These are phyloP conservation scores for Drosophila seguyi DNA, from an alignment of 1,140 invertebrate genomes.

Conservation along the genomic window DNA sequence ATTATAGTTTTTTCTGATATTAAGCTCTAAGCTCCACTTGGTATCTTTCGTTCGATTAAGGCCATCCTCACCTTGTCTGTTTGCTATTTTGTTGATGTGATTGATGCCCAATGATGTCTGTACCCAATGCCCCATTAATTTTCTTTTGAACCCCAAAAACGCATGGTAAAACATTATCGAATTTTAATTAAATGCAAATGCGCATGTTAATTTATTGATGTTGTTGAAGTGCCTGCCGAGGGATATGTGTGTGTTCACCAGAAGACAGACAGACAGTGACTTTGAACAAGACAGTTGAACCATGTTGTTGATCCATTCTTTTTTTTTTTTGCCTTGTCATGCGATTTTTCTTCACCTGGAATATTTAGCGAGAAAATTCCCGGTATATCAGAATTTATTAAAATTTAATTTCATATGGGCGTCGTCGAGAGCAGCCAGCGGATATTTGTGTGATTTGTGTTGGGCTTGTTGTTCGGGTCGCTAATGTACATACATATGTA, in stretches of 20 bases:
- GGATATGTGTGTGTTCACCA: conserved; percentile 5
- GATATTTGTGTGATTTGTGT: conserved; percentile 54
- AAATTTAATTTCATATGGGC: conserved; percentile 24
- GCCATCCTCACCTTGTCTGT: conserved; percentile 33
- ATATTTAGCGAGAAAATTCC: conserved; percentile 23
- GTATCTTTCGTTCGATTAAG: conserved; percentile 13
- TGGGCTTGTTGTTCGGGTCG: conserved; percentile 38
- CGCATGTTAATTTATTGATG: conserved; percentile 65
- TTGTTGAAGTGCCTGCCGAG: conserved; percentile 32
- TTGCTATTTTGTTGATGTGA: conserved; percentile 57
- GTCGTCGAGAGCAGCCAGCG: conserved; percentile 4
- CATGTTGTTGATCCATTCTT: conserved; percentile 31
- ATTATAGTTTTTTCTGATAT: conserved; percentile 1
- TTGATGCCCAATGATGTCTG: conserved; percentile 69
- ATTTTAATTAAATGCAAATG: conserved; percentile 80
- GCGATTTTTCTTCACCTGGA: conserved; percentile 38
- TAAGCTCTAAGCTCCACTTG: background rate
- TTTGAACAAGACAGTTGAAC: conserved; percentile 52
- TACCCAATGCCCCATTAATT: conserved; percentile 68
- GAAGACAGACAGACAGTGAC: conserved; percentile 22
- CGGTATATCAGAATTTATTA: conserved; percentile 30
- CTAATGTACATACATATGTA: conserved; percentile 17
- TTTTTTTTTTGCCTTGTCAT: conserved; percentile 44
- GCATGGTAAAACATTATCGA: conserved; percentile 45
- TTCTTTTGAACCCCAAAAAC: conserved; percentile 52